Base-by-base conservation (phyloP, 2,113 vertebrate species). In the Saccopteryx bilineata region DNA sequence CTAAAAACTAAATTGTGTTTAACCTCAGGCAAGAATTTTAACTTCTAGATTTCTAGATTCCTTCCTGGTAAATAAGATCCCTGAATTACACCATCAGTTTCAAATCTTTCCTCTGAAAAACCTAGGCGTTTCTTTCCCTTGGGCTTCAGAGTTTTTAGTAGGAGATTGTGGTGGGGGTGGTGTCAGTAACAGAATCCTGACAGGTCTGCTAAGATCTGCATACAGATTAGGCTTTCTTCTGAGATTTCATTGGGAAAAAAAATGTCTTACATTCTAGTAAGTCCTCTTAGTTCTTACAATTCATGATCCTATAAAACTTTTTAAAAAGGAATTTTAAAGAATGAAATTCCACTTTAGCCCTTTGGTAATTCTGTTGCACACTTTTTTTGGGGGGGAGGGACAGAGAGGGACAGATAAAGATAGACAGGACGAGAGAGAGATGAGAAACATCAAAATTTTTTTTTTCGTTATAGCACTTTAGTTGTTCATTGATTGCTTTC, bases 11-110 rank as follows among this genome's bases (percentile, higher is more conserved):
- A 39, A 88, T 46, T 54, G 17, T 33, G 21, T 12, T 39, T 74
- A 33, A 60, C n/a, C 28, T 39, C 39, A 79, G 58, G 28, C 11
- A 83, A 78, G n/a, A 90, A 84, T 81, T 24, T 46, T 54, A 74
- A 84, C 46, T 33, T 91, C 88, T 87, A 75, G 66, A 91, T 33
- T 33, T 91, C 88, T 87, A 75, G 66, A 91, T 33, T 54, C 31
- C 60, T 50, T 65, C 18, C 23, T 58, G 69, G n/a, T 61, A 39
- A 94, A 68, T 10, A 5, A 48, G 31, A 17, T 52, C 11, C 46
- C 68, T 69, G 39, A 31, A 33, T 69, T 85, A 85, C 48, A 54
- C 10, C 9, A 61, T 65, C 2, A 24, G 5, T 66, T 79, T 72
- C 61, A 58, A 69, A 68, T 31, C 9, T 71, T 87, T 85, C 24